phyloP scores from a whole-genome alignment of 1,140 invertebrate genomes.

The Geopemphigus sp. region DNA sequence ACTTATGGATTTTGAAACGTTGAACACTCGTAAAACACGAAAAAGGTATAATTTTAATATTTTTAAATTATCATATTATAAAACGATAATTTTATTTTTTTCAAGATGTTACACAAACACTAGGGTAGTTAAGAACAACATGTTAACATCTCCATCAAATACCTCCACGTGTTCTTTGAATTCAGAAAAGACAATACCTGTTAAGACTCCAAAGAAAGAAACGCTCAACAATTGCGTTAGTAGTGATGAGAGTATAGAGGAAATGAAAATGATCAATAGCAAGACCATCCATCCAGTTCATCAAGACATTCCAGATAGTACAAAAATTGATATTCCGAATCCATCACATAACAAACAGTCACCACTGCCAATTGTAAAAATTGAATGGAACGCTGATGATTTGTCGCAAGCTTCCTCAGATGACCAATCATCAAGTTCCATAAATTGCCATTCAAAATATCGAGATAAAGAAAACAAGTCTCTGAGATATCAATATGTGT shows the following conservation, averaged over 20 bases:
- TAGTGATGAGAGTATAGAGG: background rate
- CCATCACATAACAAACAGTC: background rate
- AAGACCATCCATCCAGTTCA: background rate
- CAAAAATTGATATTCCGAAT: constrained; percentile 29
- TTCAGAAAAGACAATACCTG: background rate
- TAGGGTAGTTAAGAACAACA: background rate
- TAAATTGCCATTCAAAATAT: background rate
- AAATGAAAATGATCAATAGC: background rate
- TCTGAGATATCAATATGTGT: background rate
- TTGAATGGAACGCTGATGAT: constrained; percentile 11
- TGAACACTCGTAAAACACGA: constrained; percentile 42
- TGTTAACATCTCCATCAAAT: constrained; percentile 6
- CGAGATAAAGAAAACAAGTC: background rate
- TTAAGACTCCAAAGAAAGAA: constrained; percentile 1
- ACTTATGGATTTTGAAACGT: constrained; percentile 38
- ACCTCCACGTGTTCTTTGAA: background rate
- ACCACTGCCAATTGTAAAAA: background rate
- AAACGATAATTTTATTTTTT: background rate
- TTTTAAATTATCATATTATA: background rate
- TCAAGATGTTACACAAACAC: constrained; percentile 35
- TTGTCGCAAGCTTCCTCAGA: background rate
- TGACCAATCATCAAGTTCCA: background rate
- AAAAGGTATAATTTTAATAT: constrained; percentile 6
- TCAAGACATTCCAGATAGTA: constrained; percentile 32
- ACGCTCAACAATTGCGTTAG: background rate